Percentiles rank a stretch among this genome's conserved stretches.
Evolutionary conservation across 2,113 vertebrate genomes (phyloP).

Genomic region (Ammodytes marinus): DNA sequence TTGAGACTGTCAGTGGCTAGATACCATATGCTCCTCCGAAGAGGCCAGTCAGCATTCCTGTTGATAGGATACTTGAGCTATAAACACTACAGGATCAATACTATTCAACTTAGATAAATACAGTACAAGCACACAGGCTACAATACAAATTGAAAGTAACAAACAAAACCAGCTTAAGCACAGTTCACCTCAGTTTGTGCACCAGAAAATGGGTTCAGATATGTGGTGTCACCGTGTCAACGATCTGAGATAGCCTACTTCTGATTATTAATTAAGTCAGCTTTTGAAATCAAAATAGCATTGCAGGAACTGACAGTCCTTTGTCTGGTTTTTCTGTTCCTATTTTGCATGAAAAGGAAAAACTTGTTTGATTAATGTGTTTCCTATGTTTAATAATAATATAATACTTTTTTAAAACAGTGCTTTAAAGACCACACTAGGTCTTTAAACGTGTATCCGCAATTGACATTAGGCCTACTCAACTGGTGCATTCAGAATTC

Average conservation of each 20-base stretch:
- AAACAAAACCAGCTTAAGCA: not conserved
- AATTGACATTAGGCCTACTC: not conserved
- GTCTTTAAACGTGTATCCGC: not conserved
- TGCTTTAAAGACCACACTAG: not conserved
- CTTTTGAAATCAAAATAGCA: not conserved
- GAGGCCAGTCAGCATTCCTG: conserved; percentile 1
- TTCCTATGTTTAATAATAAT: too few species aligned
- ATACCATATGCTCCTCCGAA: conserved; percentile 1
- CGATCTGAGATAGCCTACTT: not conserved
- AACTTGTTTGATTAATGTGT: too few species aligned
- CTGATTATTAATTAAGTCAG: not conserved
- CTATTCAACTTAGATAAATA: not conserved
- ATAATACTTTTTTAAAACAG: not conserved
- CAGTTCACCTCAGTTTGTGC: not conserved
- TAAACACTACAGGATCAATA: not conserved
- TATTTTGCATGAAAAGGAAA: too few species aligned
- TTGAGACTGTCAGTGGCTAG: conserved; percentile 6
- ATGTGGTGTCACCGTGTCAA: not conserved
- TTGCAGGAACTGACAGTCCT: too few species aligned
- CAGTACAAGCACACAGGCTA: not conserved
- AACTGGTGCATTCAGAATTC: not conserved
- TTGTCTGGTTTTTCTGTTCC: too few species aligned
- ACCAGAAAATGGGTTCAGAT: not conserved
- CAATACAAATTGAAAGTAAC: not conserved
- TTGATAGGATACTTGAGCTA: conserved; percentile 30